Conservation (phyloP, 2,797 vertebrate species). For the Dryobates pubescens region DNA sequence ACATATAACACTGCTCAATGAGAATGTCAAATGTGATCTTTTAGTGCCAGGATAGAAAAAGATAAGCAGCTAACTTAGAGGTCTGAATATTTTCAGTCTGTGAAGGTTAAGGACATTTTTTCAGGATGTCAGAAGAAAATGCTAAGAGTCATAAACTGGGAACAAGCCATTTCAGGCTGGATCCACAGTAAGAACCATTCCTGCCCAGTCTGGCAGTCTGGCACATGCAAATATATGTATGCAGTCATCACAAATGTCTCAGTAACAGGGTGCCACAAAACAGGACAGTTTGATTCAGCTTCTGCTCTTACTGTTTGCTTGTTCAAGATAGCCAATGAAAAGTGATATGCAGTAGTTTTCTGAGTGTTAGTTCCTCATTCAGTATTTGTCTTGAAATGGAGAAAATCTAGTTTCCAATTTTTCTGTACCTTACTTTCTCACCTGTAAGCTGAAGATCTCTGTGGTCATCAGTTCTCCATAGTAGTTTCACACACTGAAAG, state of each 20-base stretch:
- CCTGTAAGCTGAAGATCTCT: neutral
- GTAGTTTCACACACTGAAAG: neutral
- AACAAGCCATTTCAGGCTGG: neutral
- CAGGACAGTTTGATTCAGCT: neutral
- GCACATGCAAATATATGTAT: neutral
- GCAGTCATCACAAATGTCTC: neutral
- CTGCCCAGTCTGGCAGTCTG: neutral
- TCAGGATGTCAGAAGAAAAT: neutral
- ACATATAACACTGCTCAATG: neutral
- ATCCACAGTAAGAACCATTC: neutral
- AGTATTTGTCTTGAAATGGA: neutral
- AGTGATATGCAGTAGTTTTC: neutral
- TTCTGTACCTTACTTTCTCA: neutral
- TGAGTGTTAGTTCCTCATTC: neutral
- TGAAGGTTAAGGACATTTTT: neutral
- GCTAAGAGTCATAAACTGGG: neutral
- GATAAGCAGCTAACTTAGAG: neutral
- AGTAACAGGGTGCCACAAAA: neutral
- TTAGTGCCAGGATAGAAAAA: neutral
- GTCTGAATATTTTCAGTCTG: neutral
- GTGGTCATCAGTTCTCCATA: neutral
- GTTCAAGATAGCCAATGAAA: neutral
- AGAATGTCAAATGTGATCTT: neutral
- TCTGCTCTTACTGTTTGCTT: neutral
- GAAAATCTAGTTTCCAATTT: neutral